These are phyloP conservation scores for Chrysomallon squamiferum DNA, from an alignment of 1,140 invertebrate genomes.

Conservation along the genomic window DNA sequence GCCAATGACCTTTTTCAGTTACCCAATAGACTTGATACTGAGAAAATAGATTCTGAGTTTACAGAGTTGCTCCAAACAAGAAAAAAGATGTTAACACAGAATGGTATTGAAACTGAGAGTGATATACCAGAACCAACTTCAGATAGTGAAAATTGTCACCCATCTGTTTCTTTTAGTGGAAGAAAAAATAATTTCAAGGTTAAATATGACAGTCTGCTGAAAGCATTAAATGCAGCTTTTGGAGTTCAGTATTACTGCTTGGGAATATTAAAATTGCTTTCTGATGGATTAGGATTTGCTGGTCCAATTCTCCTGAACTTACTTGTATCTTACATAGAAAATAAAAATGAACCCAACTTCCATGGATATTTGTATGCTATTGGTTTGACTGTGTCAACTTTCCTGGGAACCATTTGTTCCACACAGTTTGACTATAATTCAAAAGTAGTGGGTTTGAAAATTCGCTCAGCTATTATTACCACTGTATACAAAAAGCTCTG, in stretches of 20 bases:
- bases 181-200: background rate
- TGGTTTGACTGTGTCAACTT: conserved; percentile 68
- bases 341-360: conserved; percentile 71
- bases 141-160: background rate
- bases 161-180: background rate
- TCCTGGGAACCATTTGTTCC: conserved; percentile 76
- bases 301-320: conserved; percentile 87
- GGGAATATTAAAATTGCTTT: conserved; percentile 84
- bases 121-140: background rate
- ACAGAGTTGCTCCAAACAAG: conserved; percentile 42
- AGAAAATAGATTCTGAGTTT: conserved; percentile 69
- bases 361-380: conserved; percentile 82
- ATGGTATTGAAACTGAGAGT: conserved; percentile 2
- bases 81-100: conserved; percentile 1
- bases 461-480: conserved; percentile 82
- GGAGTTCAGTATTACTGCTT: conserved; percentile 87
- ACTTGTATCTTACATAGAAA: conserved; percentile 82
- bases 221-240: conserved; percentile 81
- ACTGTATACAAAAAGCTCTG: conserved; percentile 85
- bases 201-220: conserved; percentile 67
- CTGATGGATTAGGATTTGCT: conserved; percentile 84
- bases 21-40: conserved; percentile 74
- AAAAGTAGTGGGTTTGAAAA: conserved; percentile 84
- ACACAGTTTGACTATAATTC: conserved; percentile 93
- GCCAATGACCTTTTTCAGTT: conserved; percentile 87